phyloP scores from a whole-genome alignment of 2,797 vertebrate species.

The Anas flavirostris region DNA sequence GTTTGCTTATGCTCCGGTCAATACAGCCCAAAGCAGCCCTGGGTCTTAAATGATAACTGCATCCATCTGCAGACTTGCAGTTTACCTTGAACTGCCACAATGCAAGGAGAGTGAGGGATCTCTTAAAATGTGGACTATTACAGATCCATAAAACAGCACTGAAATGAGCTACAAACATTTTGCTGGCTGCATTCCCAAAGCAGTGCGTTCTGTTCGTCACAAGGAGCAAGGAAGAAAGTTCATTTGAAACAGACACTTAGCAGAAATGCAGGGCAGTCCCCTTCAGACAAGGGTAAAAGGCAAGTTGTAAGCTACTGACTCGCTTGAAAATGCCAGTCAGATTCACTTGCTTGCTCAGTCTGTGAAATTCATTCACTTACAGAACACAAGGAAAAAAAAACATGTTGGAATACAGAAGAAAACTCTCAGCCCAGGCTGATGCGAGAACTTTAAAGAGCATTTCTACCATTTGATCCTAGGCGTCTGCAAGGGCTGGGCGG shows the following conservation, averaged over 20 bases:
- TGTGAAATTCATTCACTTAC: slow-evolving; percentile 39
- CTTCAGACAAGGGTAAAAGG: slow-evolving; percentile 9
- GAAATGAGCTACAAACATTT: slow-evolving; percentile 17
- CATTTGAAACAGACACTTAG: slow-evolving; percentile 21
- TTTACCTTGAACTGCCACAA: neutral
- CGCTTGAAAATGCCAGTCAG: neutral
- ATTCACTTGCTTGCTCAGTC: neutral
- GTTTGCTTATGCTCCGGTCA: neutral
- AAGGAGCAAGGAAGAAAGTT: slow-evolving; percentile 3
- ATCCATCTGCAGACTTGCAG: neutral
- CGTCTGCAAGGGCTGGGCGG: slow-evolving; percentile 8
- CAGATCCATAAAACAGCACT: neutral
- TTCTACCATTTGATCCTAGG: neutral
- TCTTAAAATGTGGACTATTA: neutral
- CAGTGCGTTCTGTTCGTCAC: neutral
- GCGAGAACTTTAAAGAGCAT: neutral
- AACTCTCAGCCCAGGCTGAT: neutral
- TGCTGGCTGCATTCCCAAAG: slow-evolving; percentile 29
- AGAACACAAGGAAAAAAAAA: neutral
- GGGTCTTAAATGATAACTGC: neutral
- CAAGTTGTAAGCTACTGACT: neutral
- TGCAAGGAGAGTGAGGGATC: neutral
- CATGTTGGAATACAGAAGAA: neutral
- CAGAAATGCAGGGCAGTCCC: slow-evolving; percentile 31
- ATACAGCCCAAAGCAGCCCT: neutral